Evolutionary conservation across 2,113 vertebrate genomes (phyloP).

Genomic region (Limanda limanda): DNA sequence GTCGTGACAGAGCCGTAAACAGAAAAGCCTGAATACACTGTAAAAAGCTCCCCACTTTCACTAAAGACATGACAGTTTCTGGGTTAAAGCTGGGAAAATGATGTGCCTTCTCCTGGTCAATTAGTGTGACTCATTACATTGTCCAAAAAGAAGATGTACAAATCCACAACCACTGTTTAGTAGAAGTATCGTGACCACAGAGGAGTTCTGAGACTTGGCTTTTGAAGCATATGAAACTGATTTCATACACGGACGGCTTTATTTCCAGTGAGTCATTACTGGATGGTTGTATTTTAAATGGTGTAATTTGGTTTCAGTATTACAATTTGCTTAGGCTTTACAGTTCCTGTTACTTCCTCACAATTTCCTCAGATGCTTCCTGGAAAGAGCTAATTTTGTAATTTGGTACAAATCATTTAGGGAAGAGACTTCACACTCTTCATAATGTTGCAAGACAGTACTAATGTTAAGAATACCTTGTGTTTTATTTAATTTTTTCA

Average conservation of each 20-base stretch:
- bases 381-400: neutral
- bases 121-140: neutral
- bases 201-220: neutral
- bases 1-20: constrained; percentile 40
- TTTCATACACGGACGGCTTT: neutral
- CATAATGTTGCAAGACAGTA: neutral
- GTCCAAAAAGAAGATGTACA: neutral
- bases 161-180: neutral
- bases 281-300: neutral
- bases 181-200: neutral
- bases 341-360: neutral
- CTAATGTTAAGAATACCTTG: neutral
- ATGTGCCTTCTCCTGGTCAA: neutral
- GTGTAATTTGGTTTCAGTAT: neutral
- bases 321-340: neutral
- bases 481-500: no score
- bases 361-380: neutral
- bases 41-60: constrained; percentile 14
- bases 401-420: neutral
- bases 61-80: neutral
- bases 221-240: neutral
- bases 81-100: constrained; percentile 4
- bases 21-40: constrained; percentile 4
- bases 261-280: neutral
- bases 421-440: neutral